Evolutionary conservation across 2,888 invertebrate genomes (phyloP), one percentile per base, ranked within the genome.

Genomic region (Baronia brevicornis): DNA sequence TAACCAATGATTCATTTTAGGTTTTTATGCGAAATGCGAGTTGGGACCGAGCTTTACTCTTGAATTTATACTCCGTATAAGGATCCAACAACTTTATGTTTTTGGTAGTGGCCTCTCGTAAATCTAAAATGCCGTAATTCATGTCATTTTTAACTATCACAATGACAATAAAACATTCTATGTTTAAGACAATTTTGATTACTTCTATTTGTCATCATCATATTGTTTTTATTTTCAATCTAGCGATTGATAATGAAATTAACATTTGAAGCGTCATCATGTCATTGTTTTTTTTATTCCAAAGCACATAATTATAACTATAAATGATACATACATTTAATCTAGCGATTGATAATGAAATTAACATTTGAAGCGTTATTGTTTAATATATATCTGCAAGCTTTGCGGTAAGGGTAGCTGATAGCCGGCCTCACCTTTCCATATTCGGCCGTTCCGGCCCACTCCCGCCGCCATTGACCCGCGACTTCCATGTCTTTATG

Each of bases 391-490:
- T 18, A 21, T 6, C 12, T 29, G 12, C 9, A 25, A 31, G 17
- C 7, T 20, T 30, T 24, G 19, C 19, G 5, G 15, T 30, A 36
- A 46, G 43, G 41, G 40, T 44, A 46, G 45, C 37, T 17, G 36
- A 36, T 43, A 29, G 40, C 38, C 41, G 51, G 44, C 45, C 66
- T 72, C 51, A 84, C 84, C 69, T 84, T 80, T 51, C 84, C 84
- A 63, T 75, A 84, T 64, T 84, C 84, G 50, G 84, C 84, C 27
- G 77, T 69, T 43, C 84, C 84, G 44, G 84, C 71, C 84, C 84
- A 84, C 69, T 82, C 68, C 57, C 77, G 65, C 48, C 74, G 74
- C 84, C 84, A 84, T 64, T 80, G 82, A 59, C 74, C 80, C 50
- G 78, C 82, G 47, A 84, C 70, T 68, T 84, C 82, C 82, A 84